These are phyloP conservation scores for Hypsibius dujardini DNA, from an alignment of 1,140 invertebrate species.

Conservation along the genomic window DNA sequence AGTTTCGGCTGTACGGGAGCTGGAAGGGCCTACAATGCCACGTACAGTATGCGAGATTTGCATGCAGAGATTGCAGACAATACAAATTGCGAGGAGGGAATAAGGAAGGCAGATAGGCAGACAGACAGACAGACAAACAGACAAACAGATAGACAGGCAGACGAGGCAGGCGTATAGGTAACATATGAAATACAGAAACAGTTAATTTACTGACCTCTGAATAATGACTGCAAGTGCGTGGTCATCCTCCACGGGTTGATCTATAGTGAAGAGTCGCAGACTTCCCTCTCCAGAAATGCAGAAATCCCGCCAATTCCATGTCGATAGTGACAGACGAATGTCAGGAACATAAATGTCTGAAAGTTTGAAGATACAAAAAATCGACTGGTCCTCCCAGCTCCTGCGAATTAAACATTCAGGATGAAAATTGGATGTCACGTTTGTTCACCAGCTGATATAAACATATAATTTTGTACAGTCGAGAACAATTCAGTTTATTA, in stretches of 20 bases:
- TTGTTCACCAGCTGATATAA: no score
- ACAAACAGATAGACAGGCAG: no score
- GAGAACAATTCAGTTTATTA: no score
- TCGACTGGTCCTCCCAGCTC: neutral
- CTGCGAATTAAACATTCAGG: neutral
- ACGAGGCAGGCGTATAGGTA: no score
- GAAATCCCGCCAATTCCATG: constrained; percentile 4
- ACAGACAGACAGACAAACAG: no score
- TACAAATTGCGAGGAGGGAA: no score
- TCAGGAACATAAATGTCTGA: neutral
- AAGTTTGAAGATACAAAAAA: neutral
- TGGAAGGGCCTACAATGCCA: neutral
- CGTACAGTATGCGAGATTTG: neutral
- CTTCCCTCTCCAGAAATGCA: neutral
- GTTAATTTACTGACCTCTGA: neutral
- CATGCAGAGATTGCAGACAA: no score
- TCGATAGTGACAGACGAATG: neutral
- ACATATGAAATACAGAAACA: no score
- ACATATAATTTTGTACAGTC: no score
- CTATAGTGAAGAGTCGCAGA: neutral
- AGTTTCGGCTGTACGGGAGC: neutral
- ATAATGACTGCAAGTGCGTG: neutral
- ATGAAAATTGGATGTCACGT: no score
- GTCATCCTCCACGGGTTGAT: neutral
- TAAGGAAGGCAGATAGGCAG: no score